These are phyloP conservation scores for Brachyalestes nurse DNA, from an alignment of 2,797 vertebrate genomes.

Conservation along the genomic window DNA sequence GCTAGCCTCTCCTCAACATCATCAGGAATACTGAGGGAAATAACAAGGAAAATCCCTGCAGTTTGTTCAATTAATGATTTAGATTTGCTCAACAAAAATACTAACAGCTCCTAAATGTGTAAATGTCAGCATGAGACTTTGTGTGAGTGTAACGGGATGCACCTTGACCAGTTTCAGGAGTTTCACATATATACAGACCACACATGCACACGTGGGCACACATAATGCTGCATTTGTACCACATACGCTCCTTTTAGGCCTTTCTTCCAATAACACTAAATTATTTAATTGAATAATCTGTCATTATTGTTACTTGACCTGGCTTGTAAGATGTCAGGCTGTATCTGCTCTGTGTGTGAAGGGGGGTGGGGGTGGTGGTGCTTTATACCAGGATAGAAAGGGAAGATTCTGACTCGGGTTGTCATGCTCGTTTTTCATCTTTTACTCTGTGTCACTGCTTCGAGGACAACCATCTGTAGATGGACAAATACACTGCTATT, in stretches of 20 bases:
- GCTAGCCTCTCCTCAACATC: constrained; percentile 18
- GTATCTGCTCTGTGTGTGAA: constrained; percentile 32
- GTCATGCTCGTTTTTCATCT: constrained; percentile 20
- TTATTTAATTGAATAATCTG: constrained; percentile 69
- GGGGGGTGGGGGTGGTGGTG: too few species aligned
- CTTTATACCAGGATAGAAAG: constrained; percentile 6
- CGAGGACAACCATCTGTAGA: neutral
- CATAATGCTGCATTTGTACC: constrained; percentile 24
- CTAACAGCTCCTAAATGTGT: constrained; percentile 69
- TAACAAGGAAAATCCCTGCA: constrained; percentile 31
- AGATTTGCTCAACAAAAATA: constrained; percentile 62
- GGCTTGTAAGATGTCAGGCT: constrained; percentile 52
- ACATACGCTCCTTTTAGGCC: constrained; percentile 50
- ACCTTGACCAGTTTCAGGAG: too few species aligned
- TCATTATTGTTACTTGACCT: constrained; percentile 53
- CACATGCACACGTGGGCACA: neutral
- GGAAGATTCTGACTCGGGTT: neutral
- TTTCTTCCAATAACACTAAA: constrained; percentile 68
- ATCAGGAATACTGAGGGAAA: constrained; percentile 11
- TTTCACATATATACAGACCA: too few species aligned
- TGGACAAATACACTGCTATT: constrained; percentile 7
- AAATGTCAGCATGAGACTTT: constrained; percentile 60
- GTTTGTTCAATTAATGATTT: constrained; percentile 65
- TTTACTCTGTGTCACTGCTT: neutral
- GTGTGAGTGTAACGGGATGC: too few species aligned